These are phyloP conservation scores for Lepidonotus clava DNA, from an alignment of 2,888 invertebrate genomes.

Conservation along the genomic window DNA sequence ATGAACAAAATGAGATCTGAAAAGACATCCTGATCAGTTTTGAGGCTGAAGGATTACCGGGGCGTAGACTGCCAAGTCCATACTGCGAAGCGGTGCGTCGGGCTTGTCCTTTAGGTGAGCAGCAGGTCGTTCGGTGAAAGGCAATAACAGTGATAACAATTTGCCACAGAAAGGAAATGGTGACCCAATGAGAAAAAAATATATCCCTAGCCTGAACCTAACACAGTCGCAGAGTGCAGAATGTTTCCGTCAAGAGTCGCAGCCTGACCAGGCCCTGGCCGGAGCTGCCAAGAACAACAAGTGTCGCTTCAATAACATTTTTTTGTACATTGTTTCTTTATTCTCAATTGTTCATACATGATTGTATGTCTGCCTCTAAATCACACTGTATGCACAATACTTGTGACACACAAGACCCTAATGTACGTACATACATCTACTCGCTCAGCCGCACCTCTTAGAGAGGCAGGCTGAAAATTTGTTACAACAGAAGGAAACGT, in stretches of 20 bases:
- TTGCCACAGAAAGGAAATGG: not conserved
- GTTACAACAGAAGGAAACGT: conserved; percentile 50
- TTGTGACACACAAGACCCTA: conserved; percentile 50
- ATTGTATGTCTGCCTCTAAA: conserved; percentile 51
- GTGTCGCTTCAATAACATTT: not conserved
- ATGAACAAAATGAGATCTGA: too few species aligned
- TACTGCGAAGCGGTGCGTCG: not conserved
- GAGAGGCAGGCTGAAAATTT: conserved; percentile 30
- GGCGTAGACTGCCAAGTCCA: too few species aligned
- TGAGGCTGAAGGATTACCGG: too few species aligned
- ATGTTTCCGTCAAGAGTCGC: conserved; percentile 36
- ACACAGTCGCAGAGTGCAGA: conserved; percentile 50
- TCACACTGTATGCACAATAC: conserved; percentile 54
- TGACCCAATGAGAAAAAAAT: conserved; percentile 30
- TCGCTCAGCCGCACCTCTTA: conserved; percentile 34
- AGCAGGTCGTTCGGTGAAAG: not conserved
- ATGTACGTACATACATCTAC: conserved; percentile 52
- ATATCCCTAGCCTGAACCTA: conserved; percentile 49
- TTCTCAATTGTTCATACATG: conserved; percentile 49
- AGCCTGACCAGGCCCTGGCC: not conserved
- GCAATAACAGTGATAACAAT: not conserved
- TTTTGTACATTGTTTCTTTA: conserved; percentile 22
- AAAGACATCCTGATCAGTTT: too few species aligned
- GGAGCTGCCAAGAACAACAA: conserved; percentile 24
- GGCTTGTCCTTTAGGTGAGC: not conserved